Percentiles rank a stretch among this genome's conserved stretches.
These are phyloP conservation scores for Buphagus erythrorhynchus DNA, from an alignment of 2,797 vertebrate genomes.

Conservation along the genomic window DNA sequence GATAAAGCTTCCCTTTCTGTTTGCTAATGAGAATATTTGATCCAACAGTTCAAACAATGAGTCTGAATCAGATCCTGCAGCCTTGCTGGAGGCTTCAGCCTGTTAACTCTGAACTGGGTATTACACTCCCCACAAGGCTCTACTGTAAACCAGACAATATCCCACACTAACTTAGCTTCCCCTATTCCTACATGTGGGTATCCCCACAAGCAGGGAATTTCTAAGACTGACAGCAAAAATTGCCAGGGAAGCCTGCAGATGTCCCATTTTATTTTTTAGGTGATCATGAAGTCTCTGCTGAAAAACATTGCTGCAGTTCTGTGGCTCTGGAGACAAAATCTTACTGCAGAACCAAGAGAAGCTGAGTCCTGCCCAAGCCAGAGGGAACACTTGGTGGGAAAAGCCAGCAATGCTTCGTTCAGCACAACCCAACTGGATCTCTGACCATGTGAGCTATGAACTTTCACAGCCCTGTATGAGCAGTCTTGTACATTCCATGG, in stretches of 20 bases:
- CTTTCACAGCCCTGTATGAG: not conserved
- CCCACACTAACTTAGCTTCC: not conserved
- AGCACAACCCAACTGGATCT: not conserved
- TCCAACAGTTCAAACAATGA: not conserved
- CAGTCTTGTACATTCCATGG: not conserved
- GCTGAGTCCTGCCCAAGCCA: not conserved
- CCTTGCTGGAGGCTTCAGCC: not conserved
- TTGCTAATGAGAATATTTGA: not conserved
- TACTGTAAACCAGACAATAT: not conserved
- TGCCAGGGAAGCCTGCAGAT: not conserved
- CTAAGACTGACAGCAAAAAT: not conserved
- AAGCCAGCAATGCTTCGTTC: not conserved
- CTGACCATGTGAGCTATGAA: not conserved
- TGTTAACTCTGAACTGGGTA: not conserved
- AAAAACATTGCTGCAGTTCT: not conserved
- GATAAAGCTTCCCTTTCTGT: not conserved
- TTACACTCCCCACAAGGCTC: not conserved
- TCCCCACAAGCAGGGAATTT: not conserved
- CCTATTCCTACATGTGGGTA: not conserved
- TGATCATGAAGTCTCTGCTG: not conserved
- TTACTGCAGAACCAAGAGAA: not conserved
- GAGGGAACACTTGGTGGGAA: fast-evolving
- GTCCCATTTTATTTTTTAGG: not conserved
- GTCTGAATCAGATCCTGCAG: not conserved
- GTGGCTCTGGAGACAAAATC: not conserved